Percentiles rank a stretch among this genome's conserved stretches.
phyloP scores from a whole-genome alignment of 2,113 vertebrate genomes.

The Bubo bubo region DNA sequence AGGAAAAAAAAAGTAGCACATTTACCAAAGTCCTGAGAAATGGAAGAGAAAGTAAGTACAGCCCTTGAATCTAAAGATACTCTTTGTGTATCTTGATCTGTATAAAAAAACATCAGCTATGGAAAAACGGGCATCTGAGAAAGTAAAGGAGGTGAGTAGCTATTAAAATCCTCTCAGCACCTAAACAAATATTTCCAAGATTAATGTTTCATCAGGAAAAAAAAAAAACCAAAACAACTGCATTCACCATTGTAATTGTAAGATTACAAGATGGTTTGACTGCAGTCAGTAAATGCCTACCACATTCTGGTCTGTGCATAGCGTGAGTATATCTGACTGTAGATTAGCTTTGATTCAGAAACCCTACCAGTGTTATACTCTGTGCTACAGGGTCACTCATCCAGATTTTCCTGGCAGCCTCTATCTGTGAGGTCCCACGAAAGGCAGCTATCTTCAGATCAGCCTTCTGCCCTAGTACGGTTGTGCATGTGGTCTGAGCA shows the following conservation, averaged over 20 bases:
- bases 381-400: rapidly evolving
- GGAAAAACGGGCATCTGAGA: background rate
- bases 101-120: background rate
- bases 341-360: background rate
- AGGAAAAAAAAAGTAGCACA: background rate
- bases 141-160: background rate
- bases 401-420: background rate
- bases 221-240: background rate
- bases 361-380: too few relatives aligned
- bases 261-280: background rate
- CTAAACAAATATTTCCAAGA: background rate
- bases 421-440: background rate
- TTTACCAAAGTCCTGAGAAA: background rate
- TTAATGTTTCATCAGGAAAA: background rate
- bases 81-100: background rate
- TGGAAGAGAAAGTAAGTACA: background rate
- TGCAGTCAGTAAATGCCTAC: background rate
- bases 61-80: background rate
- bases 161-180: background rate
- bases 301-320: background rate
- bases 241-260: background rate
- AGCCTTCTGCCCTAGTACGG: background rate
- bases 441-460: background rate
- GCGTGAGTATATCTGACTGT: rapidly evolving
- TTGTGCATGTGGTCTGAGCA: background rate